Base-by-base conservation (phyloP, 2,797 vertebrate genomes). In the Syngnathus acus region DNA sequence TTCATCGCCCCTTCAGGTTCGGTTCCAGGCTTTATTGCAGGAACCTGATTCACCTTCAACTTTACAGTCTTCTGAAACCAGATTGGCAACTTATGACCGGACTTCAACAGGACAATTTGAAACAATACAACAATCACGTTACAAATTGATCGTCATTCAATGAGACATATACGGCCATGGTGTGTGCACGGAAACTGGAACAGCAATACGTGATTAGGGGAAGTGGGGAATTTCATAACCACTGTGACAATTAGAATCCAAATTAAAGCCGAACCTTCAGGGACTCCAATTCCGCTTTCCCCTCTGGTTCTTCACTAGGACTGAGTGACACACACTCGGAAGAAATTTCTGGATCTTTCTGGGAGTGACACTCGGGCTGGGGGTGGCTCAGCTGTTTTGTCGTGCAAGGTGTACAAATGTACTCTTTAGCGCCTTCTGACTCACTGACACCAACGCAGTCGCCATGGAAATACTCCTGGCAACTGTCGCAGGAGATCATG, bases 401-500 rank as follows among this genome's bases (percentile, higher is more conserved):
- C 60, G 88, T 93, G 87, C 96, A 99, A 65, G 89, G 84, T 0
- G 93, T 92, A 80, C 97, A 98, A 73, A 93, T 91, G 65, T 94
- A 98, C 72, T 94, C 93, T 73, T 94, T 91, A 53, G 84, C 75
- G 26, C 92, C 94, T 59, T 89, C 90, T 9, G 89, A 87, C 86
- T 93, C 92, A 11, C 90, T 91, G 79, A 96, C 91, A 78, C 94
- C 94, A 23, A 96, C 93, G 23, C 97, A 99, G 79, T 94, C 88
- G 3, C 94, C 93, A 19, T 99, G 96, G 78, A 95, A 95, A 94
- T 95, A 96, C 17, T 93, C 92, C 78, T 94, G 93, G 82, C 97
- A 99, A 70, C 91, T 87, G 81, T 95, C 94, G 76, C 96, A 99
- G 86, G 92, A 93, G 78, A 98, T 95, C 95, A 97, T 96, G 84